Conservation (phyloP, 1,140 invertebrate genomes). For the Zaprionus africanus region DNA sequence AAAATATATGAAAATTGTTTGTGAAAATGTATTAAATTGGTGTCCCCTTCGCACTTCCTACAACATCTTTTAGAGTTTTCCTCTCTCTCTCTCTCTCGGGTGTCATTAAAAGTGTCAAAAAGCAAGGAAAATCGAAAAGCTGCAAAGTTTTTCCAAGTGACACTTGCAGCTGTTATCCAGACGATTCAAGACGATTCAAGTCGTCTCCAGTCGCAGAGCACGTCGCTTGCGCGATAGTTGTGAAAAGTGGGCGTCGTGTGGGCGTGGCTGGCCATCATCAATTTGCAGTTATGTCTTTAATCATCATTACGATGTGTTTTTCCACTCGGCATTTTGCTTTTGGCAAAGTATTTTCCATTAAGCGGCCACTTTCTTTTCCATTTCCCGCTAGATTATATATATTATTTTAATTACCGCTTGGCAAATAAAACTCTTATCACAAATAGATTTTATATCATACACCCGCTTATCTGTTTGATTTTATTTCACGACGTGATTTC, state of each 20-base stretch:
- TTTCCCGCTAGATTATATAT: background rate
- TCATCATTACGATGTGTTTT: slow-evolving; percentile 21
- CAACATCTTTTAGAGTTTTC: slow-evolving; percentile 12
- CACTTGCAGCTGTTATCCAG: slow-evolving; percentile 59
- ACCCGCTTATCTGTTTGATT: background rate
- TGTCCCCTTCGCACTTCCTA: background rate
- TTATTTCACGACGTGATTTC: slow-evolving; percentile 10
- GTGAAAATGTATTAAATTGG: slow-evolving; percentile 45
- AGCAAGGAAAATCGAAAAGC: slow-evolving; percentile 26
- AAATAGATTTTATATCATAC: slow-evolving; percentile 9
- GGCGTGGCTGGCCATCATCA: slow-evolving; percentile 5
- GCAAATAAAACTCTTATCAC: background rate
- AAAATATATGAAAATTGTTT: slow-evolving; percentile 46
- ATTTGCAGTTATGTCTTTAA: slow-evolving; percentile 18
- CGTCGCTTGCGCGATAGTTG: background rate
- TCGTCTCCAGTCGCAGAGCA: background rate
- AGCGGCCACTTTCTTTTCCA: background rate
- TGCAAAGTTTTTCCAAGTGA: slow-evolving; percentile 50
- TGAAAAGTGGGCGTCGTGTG: slow-evolving; percentile 17
- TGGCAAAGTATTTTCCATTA: no score
- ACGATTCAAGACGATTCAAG: background rate
- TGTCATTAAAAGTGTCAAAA: slow-evolving; percentile 61
- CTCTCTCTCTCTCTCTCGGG: background rate
- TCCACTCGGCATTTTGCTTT: background rate
- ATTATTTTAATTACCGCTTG: slow-evolving; percentile 1